A percentile compares a stretch with the other conserved stretches of the same genome.
These are phyloP conservation scores for Acheta domesticus DNA, from an alignment of 2,888 invertebrate genomes.

Conservation along the genomic window DNA sequence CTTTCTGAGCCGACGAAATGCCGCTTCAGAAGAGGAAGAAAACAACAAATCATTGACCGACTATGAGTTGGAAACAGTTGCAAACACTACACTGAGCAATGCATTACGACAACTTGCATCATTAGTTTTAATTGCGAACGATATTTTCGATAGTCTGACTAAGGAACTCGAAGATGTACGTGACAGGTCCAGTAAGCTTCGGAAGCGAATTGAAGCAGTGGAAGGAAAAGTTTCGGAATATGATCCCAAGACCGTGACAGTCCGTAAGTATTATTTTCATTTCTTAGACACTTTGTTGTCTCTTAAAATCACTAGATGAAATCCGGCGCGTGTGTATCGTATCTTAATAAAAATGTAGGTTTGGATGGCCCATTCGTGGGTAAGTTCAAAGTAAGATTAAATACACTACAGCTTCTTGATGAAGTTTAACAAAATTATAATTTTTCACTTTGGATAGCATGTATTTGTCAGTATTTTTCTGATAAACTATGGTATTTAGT, in stretches of 20 bases:
- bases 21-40: slow-evolving; percentile 51
- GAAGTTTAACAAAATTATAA: too few relatives aligned
- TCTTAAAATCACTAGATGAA: too few relatives aligned
- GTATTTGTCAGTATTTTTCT: too few relatives aligned
- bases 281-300: neutral
- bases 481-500: too few relatives aligned
- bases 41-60: slow-evolving; percentile 59
- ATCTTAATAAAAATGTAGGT: too few relatives aligned
- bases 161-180: slow-evolving; percentile 70
- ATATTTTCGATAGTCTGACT: slow-evolving; percentile 80
- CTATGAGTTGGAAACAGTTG: slow-evolving; percentile 79
- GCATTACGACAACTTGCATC: slow-evolving; percentile 82
- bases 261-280: slow-evolving; percentile 69
- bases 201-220: slow-evolving; percentile 65
- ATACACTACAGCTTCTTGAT: too few relatives aligned
- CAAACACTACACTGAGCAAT: slow-evolving; percentile 81
- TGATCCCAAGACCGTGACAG: slow-evolving; percentile 87
- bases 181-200: slow-evolving; percentile 68
- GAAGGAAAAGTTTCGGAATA: slow-evolving; percentile 67
- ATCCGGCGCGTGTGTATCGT: too few relatives aligned
- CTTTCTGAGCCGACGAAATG: slow-evolving; percentile 61
- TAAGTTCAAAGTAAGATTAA: too few relatives aligned
- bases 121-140: slow-evolving; percentile 75
- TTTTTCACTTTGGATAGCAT: too few relatives aligned
- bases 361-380: too few relatives aligned